Base-by-base conservation (phyloP, 2,888 invertebrate genomes). In the Bugula neritina region DNA sequence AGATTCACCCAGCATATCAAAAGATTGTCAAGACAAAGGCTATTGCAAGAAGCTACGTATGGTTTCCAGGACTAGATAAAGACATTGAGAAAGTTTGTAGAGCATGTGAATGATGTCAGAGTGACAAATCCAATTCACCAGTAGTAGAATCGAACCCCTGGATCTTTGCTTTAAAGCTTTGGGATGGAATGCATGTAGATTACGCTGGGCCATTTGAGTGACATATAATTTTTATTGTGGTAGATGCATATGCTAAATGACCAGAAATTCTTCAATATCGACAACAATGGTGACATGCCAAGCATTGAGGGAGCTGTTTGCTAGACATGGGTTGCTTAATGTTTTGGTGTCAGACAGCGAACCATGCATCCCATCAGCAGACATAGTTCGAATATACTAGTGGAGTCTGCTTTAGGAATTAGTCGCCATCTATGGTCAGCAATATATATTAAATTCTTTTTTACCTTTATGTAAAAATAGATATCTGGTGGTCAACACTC, bases 171-270 rank as follows among this genome's bases (percentile, higher is more conserved):
- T 13, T 10, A 27, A 31, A 31, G 27, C 63, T 31, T 10, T 31
- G 21, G 63, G 2, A 63, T 2, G 31, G 63, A n/a, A n/a, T 63
- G 2, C 63, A 63, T 63, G 31, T 63, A 3, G 31, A 63, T 5
- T 63, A 13, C n/a, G 63, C 63, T 3, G 27, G 27, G 10, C 27
- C 27, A 2, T 13, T 63, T 10, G 13, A 29, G n/a, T 27, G 63
- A 29, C 31, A 13, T 1, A 29, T 29, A 10, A 13, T 29, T 13
- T 63, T 63, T 13, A 34, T 63, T 13, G 27, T 63, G 13, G 31
- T 63, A 5, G 63, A 63, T 63, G 63, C 63, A 10, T 63, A 63
- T 27, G 27, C 63, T 10, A 63, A 63, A 31, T 63, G 63, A 31
- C 63, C 63, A 31, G 63, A 63, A 31, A 31, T 63, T 3, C 10